Evolutionary conservation across 2,888 invertebrate genomes (phyloP), one percentile per base, ranked within the genome.

Genomic region (Diadromus collaris): DNA sequence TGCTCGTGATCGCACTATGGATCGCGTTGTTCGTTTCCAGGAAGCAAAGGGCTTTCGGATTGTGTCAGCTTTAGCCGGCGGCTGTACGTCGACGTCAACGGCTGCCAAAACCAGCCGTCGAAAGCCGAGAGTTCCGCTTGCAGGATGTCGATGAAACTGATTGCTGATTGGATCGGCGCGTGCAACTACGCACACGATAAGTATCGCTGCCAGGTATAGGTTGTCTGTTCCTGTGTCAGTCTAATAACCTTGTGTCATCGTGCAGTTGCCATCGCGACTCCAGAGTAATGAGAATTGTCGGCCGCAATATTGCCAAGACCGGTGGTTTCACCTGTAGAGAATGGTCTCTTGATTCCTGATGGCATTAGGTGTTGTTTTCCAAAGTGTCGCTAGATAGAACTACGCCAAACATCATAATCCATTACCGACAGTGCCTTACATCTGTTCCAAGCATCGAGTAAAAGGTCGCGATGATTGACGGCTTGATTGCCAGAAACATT

Each of bases 1-100:
- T 24, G 32, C 32, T 56, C 32, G 68, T 19, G 24, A 69, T 51
- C n/a, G 63, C 41, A 63, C 46, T 69, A 61, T 76, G 56, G 56
- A 70, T 58, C 19, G 56, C 34, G 48, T 44, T 73, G 48, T 56
- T 63, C 46, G 58, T 68, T 60, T 51, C 63, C 64, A 56, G 38
- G 61, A 71, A 21, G 67, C 71, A 72, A 68, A 56, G 58, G 41
- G 76, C 68, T 76, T 71, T 72, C 69, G 63, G 44, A 63, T 60
- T 61, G 67, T 56, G 19, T 67, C 61, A 46, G 48, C 16, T 48
- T 56, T 41, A 32, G n/a, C 63, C 21, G 13, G 6, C 67, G 60
- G 24, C 51, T 51, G 27, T 68, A 51, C 46, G 68, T 61, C 54
- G 54, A 74, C 72, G 60, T 46, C 21, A 64, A 48, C 51, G 71